Evolutionary conservation across 1,140 invertebrate genomes (phyloP), one percentile per base, ranked within the genome.

Genomic region (Panagrolaimus sp.): DNA sequence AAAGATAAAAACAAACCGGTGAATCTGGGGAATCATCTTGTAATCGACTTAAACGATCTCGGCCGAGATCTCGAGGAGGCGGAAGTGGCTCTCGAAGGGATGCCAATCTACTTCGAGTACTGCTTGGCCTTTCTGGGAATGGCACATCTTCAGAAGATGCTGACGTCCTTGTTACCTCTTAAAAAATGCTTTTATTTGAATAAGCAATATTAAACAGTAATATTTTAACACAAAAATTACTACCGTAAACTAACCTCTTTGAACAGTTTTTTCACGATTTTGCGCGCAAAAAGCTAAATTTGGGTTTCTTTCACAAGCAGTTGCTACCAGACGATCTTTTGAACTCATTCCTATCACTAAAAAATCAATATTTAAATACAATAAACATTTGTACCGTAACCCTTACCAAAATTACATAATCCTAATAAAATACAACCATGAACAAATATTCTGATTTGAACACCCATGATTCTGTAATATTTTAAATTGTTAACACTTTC

Each of bases 281-380:
- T 67, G 24, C 12, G 8, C 44, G 43, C 68, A 69, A 43, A 69
- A 69, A 0, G 38, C 44, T 12, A 69, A 32, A 24, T 24, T 47
- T n/a, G 68, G 58, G 68, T 69, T 69, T 32, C 68, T 32, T 32
- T 28, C 43, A 43, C 68, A 69, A 1, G 68, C 68, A 17, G 24
- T 38, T 28, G 32, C 63, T 38, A 64, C 17, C 17, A 64, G 21
- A 38, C 43, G 63, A 43, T 64, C 63, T 38, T 43, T 32, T 43
- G 38, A 47, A 48, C 45, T 55, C 14, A 26, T 55, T n/a, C 17
- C 28, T 38, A 43, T n/a, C 38, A 15, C 32, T 38, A 38, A 38
- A 38, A 38, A 38, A 4, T 2, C 32, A 38, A 2, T 4, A 2
- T 38, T 38, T 7, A 38, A 38, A 38, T 38, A n/a, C n/a, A n/a